Percentiles rank a stretch among this genome's conserved stretches.
phyloP scores from a whole-genome alignment of 2,797 vertebrate species.

The Holocentrus rufus region DNA sequence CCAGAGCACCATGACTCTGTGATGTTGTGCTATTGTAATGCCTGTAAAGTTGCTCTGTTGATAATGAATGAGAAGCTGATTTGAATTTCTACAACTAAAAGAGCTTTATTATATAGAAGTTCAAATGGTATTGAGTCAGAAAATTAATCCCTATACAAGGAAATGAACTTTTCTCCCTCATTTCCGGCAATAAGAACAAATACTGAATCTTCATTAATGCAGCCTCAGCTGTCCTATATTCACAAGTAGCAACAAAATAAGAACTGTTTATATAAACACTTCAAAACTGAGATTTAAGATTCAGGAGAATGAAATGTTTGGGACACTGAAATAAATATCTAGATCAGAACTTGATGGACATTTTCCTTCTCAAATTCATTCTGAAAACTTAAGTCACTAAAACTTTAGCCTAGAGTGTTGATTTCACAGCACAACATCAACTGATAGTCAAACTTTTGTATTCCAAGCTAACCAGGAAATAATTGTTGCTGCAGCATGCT shows the following conservation, averaged over 20 bases:
- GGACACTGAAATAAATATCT: too few species aligned
- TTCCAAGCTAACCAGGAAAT: too few species aligned
- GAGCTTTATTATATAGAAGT: too few species aligned
- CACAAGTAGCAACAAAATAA: conserved; percentile 11
- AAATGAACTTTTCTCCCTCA: conserved; percentile 18
- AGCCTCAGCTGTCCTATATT: conserved; percentile 20
- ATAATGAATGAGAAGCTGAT: background rate
- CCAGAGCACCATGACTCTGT: background rate
- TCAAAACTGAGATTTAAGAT: too few species aligned
- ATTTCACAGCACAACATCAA: conserved; percentile 22
- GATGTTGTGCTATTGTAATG: background rate
- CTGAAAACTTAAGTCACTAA: too few species aligned
- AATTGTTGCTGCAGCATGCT: too few species aligned
- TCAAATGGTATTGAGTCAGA: conserved; percentile 12
- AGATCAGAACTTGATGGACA: too few species aligned
- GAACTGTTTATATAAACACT: background rate
- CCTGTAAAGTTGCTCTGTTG: background rate
- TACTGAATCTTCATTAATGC: conserved; percentile 32
- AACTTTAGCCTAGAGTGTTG: too few species aligned
- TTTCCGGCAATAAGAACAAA: conserved; percentile 4
- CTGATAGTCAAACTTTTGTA: conserved; percentile 42
- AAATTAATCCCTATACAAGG: conserved; percentile 28
- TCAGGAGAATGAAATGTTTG: too few species aligned
- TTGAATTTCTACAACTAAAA: too few species aligned
- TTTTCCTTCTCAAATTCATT: too few species aligned